Conservation (phyloP, 2,888 invertebrate species). For the Sminthurides aquaticus region DNA sequence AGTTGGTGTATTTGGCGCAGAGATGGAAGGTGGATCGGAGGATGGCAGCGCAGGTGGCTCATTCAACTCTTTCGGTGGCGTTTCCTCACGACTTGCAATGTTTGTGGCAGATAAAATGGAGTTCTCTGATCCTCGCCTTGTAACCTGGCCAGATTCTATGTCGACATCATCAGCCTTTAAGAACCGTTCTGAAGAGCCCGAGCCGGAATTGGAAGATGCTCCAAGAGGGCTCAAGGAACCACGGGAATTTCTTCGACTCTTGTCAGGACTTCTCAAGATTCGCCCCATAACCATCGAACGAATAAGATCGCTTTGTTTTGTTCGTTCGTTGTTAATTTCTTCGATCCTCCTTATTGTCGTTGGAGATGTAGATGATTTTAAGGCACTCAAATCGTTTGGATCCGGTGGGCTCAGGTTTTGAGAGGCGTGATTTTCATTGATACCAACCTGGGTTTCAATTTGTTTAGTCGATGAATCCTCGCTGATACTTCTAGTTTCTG, state of each 20-base stretch:
- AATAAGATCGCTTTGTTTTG: constrained; percentile 74
- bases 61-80: not conserved
- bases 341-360: constrained; percentile 61
- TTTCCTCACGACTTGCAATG: not conserved
- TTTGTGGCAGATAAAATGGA: not conserved
- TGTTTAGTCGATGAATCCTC: not conserved
- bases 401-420: not conserved
- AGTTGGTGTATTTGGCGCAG: too few relatives aligned
- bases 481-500: not conserved
- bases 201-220: constrained; percentile 28
- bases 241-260: constrained; percentile 52
- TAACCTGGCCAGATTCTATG: constrained; percentile 10
- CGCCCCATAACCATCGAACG: constrained; percentile 73
- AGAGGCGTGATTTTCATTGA: not conserved
- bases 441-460: not conserved
- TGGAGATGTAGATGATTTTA: constrained; percentile 49
- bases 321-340: constrained; percentile 66
- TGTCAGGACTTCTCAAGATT: constrained; percentile 55
- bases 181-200: constrained; percentile 28
- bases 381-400: constrained; percentile 31
- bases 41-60: not conserved
- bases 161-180: not conserved
- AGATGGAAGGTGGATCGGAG: not conserved
- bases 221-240: constrained; percentile 36
- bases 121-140: constrained; percentile 5